phyloP scores from a whole-genome alignment of 2,797 vertebrate genomes.

The Orestias chungarensis region DNA sequence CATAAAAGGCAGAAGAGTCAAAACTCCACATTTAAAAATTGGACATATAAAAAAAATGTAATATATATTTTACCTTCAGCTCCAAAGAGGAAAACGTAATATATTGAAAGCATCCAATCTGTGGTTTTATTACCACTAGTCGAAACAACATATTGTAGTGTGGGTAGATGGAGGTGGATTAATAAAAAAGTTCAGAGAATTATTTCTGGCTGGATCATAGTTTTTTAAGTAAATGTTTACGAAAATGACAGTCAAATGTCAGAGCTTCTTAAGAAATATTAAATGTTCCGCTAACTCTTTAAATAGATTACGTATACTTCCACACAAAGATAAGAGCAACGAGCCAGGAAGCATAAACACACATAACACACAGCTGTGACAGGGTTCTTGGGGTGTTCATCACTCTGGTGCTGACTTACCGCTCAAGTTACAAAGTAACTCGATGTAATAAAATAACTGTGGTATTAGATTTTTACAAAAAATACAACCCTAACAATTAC shows the following conservation, averaged over 20 bases:
- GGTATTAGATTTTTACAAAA: neutral
- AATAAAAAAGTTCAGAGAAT: conserved; percentile 9
- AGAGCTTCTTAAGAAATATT: neutral
- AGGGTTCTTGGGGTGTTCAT: neutral
- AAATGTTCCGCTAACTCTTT: conserved; percentile 6
- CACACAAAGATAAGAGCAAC: conserved; percentile 10
- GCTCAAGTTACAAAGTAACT: too few species aligned
- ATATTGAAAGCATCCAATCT: conserved; percentile 46
- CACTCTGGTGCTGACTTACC: neutral
- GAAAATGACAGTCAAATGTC: conserved; percentile 2
- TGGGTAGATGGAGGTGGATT: neutral
- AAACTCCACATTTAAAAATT: conserved; percentile 56
- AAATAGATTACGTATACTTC: conserved; percentile 8
- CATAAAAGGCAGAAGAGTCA: conserved; percentile 43
- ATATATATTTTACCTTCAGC: conserved; percentile 30
- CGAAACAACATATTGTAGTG: conserved; percentile 10
- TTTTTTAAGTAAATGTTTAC: neutral
- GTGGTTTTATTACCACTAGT: conserved; percentile 32
- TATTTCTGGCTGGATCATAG: neutral
- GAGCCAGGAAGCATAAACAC: conserved; percentile 25
- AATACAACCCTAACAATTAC: neutral
- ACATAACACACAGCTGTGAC: neutral
- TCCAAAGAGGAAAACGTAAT: conserved; percentile 12
- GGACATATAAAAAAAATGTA: conserved; percentile 44
- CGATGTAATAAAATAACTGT: too few species aligned